Percentiles rank a stretch among this genome's conserved stretches.
These are phyloP conservation scores for Hylia prasina DNA, from an alignment of 2,113 vertebrate genomes.

Conservation along the genomic window DNA sequence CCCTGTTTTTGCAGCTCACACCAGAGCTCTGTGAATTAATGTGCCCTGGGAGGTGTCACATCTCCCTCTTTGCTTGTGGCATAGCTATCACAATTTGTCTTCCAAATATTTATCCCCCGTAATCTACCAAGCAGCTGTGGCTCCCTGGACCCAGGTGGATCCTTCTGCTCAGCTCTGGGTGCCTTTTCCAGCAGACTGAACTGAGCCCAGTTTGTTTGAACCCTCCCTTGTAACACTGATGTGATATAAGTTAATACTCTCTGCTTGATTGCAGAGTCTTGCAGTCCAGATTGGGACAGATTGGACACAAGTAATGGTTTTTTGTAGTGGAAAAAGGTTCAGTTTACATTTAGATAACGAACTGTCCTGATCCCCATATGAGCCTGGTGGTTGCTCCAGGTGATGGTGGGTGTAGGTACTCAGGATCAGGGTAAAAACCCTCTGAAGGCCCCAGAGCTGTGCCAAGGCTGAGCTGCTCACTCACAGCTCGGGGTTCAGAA, in stretches of 20 bases:
- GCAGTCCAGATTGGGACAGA: not conserved
- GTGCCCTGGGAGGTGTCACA: not conserved
- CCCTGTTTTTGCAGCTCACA: not conserved
- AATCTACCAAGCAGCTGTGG: accelerated
- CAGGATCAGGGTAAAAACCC: accelerated
- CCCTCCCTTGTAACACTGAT: not conserved
- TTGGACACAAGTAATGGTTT: not conserved
- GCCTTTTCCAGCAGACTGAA: accelerated
- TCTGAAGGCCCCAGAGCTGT: not conserved
- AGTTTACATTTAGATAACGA: accelerated
- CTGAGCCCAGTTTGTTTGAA: not conserved
- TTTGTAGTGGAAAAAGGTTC: not conserved
- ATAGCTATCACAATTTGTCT: not conserved
- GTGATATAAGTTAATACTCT: not conserved
- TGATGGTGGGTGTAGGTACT: not conserved
- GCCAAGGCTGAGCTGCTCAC: not conserved
- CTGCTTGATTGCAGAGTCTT: not conserved
- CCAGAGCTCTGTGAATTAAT: accelerated
- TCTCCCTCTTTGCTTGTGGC: not conserved
- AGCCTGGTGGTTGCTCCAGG: not conserved
- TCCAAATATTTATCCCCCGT: too few species aligned
- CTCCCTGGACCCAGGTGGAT: not conserved
- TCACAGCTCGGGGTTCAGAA: accelerated
- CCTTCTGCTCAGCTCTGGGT: too few species aligned
- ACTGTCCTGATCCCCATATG: accelerated